Conservation (phyloP, 2,113 vertebrate species). For the Catharus bicknelli region DNA sequence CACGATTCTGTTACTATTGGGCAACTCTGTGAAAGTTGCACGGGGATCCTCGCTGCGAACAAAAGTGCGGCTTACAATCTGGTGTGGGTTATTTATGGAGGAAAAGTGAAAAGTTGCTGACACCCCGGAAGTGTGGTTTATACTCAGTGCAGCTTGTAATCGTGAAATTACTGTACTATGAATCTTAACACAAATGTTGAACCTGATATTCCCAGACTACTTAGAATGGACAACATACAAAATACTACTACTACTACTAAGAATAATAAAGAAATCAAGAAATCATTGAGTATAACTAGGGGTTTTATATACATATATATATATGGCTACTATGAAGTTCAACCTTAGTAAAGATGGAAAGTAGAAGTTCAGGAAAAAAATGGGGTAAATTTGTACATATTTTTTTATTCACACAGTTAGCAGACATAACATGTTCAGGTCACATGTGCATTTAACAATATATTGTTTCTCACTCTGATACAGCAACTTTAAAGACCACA, state of each 20-base stretch:
- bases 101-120: too few relatives aligned
- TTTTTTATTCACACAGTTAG: not conserved
- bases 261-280: not conserved
- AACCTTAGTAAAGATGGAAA: not conserved
- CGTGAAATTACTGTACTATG: not conserved
- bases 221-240: not conserved
- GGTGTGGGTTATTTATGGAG: too few relatives aligned
- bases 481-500: not conserved
- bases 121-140: too few relatives aligned
- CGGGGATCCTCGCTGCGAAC: too few relatives aligned
- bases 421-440: not conserved
- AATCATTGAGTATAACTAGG: not conserved
- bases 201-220: not conserved
- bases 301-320: not conserved
- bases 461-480: not conserved
- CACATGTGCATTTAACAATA: not conserved
- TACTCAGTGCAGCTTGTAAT: too few relatives aligned
- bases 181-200: not conserved
- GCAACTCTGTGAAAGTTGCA: too few relatives aligned
- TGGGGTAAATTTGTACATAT: not conserved
- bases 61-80: too few relatives aligned
- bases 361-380: not conserved
- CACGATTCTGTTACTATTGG: too few relatives aligned
- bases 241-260: not conserved
- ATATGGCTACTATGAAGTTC: not conserved